Conservation (phyloP, 2,888 invertebrate genomes). For the Oscheius myriophilus region DNA sequence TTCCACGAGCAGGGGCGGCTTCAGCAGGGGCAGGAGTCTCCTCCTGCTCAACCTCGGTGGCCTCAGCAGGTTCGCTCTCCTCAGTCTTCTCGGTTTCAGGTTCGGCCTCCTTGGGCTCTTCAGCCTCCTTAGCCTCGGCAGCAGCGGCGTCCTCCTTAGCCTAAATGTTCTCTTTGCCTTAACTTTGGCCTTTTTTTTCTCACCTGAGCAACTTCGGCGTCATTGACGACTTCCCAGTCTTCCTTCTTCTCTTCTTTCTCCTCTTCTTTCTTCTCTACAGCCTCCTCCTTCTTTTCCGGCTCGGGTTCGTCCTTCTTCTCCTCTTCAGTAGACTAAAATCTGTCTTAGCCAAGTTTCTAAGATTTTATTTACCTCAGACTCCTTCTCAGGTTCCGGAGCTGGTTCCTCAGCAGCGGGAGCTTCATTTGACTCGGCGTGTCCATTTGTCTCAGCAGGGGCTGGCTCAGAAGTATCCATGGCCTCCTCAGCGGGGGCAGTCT, state of each 20-base stretch:
- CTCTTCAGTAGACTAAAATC: no score
- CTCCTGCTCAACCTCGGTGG: conserved; percentile 19
- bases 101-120: conserved; percentile 20
- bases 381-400: conserved; percentile 5
- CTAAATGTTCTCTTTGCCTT: not conserved
- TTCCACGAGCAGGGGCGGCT: conserved; percentile 30
- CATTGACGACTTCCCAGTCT: conserved; percentile 35
- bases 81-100: conserved; percentile 3
- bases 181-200: not conserved
- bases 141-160: conserved; percentile 18
- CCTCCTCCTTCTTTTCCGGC: not conserved
- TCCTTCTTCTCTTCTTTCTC: conserved; percentile 25
- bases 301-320: no score
- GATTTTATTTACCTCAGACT: not conserved
- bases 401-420: conserved; percentile 6
- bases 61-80: conserved; percentile 23
- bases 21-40: conserved; percentile 31
- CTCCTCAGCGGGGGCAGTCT: conserved; percentile 23
- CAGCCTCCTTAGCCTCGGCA: conserved; percentile 19
- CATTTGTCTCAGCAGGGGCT: conserved; percentile 6
- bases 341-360: not conserved
- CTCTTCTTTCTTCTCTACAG: conserved; percentile 3
- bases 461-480: conserved; percentile 15
- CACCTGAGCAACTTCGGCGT: conserved; percentile 37
- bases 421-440: not conserved